A percentile compares a stretch with the other conserved stretches of the same genome.
Evolutionary conservation across 2,797 vertebrate genomes (phyloP).

Genomic region (Amniataba percoides): DNA sequence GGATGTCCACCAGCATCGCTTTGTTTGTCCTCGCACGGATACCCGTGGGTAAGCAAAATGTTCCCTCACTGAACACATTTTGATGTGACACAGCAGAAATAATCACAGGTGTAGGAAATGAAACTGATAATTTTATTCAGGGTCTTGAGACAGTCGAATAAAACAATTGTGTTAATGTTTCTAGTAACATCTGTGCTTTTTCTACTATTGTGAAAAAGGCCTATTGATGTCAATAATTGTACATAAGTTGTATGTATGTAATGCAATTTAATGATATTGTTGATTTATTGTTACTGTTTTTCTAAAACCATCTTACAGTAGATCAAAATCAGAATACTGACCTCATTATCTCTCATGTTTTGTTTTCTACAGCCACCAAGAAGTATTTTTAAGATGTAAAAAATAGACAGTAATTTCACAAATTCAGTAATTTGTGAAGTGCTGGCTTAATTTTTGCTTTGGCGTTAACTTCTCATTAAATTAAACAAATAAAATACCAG

Average conservation of each 20-base stretch:
- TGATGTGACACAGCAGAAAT: too few relatives aligned
- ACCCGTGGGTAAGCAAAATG: conserved; percentile 89
- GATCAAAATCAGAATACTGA: background rate
- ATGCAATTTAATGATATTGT: too few relatives aligned
- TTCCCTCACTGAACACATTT: background rate
- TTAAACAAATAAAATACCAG: background rate
- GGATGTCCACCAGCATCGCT: conserved; percentile 89
- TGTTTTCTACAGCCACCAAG: conserved; percentile 4
- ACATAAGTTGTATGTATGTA: too few relatives aligned
- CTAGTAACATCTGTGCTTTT: background rate
- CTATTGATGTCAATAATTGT: background rate
- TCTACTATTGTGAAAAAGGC: background rate
- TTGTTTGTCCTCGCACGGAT: conserved; percentile 92
- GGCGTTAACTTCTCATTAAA: background rate
- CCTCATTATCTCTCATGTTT: background rate
- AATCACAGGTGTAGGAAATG: background rate
- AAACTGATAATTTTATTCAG: conserved; percentile 1
- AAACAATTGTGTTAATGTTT: background rate
- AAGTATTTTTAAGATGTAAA: background rate
- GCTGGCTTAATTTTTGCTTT: background rate
- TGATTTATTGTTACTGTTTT: too few relatives aligned
- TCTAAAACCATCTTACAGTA: background rate
- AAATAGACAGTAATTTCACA: background rate
- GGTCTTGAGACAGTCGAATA: background rate
- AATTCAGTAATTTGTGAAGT: background rate